Percentiles rank a stretch among this genome's conserved stretches.
Evolutionary conservation across 37 sponge, comb jelly and placozoan species (phyloP).

Genomic region (Axinella damicornis): DNA sequence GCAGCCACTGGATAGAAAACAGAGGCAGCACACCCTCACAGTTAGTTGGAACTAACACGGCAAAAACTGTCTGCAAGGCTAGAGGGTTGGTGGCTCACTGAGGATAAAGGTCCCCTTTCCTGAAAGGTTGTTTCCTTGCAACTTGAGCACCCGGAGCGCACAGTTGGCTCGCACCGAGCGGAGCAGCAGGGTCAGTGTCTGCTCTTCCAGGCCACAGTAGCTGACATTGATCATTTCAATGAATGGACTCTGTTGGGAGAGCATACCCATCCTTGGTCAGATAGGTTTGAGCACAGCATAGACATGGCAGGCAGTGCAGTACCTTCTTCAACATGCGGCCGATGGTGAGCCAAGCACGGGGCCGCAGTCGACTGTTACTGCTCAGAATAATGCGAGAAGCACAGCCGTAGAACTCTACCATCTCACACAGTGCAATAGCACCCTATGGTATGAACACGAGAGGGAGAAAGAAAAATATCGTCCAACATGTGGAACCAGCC

Average conservation of each 20-base stretch:
- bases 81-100: conserved; percentile 60
- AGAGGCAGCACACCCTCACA: not conserved
- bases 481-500: not conserved
- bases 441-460: conserved; percentile 37
- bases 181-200: conserved; percentile 77
- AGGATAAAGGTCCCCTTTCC: conserved; percentile 89
- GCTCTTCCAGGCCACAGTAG: conserved; percentile 86
- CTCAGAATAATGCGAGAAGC: conserved; percentile 64
- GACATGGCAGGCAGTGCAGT: too few species aligned
- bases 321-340: conserved; percentile 89
- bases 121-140: conserved; percentile 83
- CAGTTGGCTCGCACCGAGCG: conserved; percentile 90
- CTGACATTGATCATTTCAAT: conserved; percentile 78
- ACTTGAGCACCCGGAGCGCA: conserved; percentile 64
- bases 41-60: not conserved
- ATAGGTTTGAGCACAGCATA: not conserved
- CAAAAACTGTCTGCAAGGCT: not conserved
- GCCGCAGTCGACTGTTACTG: conserved; percentile 71
- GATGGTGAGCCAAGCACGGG: conserved; percentile 84
- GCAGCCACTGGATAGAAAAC: conserved; percentile 78
- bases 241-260: conserved; percentile 63
- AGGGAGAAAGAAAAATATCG: too few species aligned
- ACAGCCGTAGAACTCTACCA: conserved; percentile 94
- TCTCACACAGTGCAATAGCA: conserved; percentile 91
- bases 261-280: too few species aligned